A percentile compares a stretch with the other conserved stretches of the same genome.
phyloP scores from a whole-genome alignment of 2,113 vertebrate genomes.

The Pogona vitticeps region DNA sequence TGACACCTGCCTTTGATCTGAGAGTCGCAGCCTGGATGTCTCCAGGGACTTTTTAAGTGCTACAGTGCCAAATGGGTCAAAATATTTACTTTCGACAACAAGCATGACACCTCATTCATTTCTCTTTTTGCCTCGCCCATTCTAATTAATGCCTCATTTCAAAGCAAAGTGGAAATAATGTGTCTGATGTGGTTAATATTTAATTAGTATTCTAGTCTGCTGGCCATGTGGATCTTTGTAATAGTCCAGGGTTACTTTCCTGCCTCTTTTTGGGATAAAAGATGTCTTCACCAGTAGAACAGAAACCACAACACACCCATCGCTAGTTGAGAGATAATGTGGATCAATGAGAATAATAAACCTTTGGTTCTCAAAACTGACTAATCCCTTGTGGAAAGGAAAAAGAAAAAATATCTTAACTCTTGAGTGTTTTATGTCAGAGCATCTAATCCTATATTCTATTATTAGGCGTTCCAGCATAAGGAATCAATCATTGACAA shows the following conservation, averaged over 20 bases:
- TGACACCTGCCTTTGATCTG: constrained; percentile 37
- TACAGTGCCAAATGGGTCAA: constrained; percentile 57
- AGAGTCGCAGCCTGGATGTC: constrained; percentile 49
- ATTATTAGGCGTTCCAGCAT: constrained; percentile 29
- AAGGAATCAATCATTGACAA: constrained; percentile 30
- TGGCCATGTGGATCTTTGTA: constrained; percentile 56
- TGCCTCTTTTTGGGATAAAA: constrained; percentile 49
- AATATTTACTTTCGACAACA: constrained; percentile 66
- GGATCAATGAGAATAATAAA: constrained; percentile 59
- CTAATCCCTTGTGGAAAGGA: constrained; percentile 36
- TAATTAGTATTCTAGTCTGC: constrained; percentile 47
- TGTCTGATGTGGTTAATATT: constrained; percentile 65
- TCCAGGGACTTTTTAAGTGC: constrained; percentile 51
- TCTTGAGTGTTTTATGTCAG: constrained; percentile 38
- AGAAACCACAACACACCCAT: constrained; percentile 51
- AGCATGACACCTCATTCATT: constrained; percentile 64
- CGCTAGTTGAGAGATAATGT: constrained; percentile 35
- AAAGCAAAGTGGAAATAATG: constrained; percentile 64
- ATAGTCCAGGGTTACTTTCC: constrained; percentile 39
- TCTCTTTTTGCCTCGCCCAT: constrained; percentile 45
- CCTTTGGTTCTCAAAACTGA: constrained; percentile 47
- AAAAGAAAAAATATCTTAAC: constrained; percentile 50
- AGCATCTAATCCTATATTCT: constrained; percentile 12
- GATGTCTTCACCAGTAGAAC: constrained; percentile 53
- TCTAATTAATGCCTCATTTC: constrained; percentile 67